These are phyloP conservation scores for Papilio helenus DNA, from an alignment of 1,140 invertebrate genomes.

Conservation along the genomic window DNA sequence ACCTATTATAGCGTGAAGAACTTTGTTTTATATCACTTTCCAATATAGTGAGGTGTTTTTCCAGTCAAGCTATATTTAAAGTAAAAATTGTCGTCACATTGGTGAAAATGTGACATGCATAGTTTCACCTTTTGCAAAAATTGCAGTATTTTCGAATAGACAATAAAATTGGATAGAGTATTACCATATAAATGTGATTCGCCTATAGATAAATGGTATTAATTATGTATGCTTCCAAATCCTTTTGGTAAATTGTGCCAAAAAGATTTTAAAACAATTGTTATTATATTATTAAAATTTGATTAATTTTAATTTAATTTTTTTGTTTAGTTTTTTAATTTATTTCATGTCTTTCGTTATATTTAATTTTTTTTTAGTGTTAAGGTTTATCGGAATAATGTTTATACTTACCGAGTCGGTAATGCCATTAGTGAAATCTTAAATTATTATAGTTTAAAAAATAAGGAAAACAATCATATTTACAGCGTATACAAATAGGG, in stretches of 20 bases:
- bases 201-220: conserved; percentile 34
- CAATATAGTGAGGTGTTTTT: no score
- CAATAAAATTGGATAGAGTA: conserved; percentile 41
- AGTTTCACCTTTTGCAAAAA: conserved; percentile 13
- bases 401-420: conserved; percentile 7
- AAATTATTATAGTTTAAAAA: conserved; percentile 26
- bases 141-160: conserved; percentile 46
- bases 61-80: no score
- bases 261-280: conserved; percentile 47
- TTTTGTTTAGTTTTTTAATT: conserved; percentile 42
- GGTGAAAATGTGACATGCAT: background rate
- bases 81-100: background rate
- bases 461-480: background rate
- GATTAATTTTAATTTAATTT: conserved; percentile 43
- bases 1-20: no score
- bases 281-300: conserved; percentile 35
- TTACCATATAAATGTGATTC: conserved; percentile 24
- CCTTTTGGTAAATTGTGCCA: conserved; percentile 66
- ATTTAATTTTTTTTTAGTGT: background rate
- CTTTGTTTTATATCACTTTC: no score
- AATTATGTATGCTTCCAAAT: conserved; percentile 39
- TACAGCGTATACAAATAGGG: conserved; percentile 26
- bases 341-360: conserved; percentile 24
- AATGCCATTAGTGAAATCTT: conserved; percentile 40
- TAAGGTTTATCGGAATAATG: background rate